phyloP scores from a whole-genome alignment of 2,888 invertebrate species.

The Catocala nupta region DNA sequence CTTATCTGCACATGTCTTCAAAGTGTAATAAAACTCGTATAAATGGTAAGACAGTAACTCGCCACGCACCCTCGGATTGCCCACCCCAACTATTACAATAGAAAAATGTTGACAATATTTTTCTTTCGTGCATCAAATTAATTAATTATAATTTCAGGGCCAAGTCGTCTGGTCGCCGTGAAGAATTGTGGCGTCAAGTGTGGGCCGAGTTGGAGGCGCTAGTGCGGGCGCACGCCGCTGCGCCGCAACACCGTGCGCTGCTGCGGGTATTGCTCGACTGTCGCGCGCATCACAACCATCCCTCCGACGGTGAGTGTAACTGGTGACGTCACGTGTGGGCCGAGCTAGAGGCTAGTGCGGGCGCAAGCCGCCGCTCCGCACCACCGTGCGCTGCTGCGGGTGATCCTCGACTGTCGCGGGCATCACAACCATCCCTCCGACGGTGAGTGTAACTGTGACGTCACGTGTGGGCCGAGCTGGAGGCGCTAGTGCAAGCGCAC shows the following conservation, averaged over 20 bases:
- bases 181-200: constrained; percentile 96
- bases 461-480: constrained; percentile 61
- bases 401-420: constrained; percentile 92
- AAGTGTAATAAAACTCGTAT: too few relatives aligned
- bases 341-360: constrained; percentile 95
- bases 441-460: constrained; percentile 52
- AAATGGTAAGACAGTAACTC: too few relatives aligned
- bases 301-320: constrained; percentile 62
- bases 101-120: too few relatives aligned
- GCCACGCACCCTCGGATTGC: too few relatives aligned
- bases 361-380: constrained; percentile 92
- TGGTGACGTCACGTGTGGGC: constrained; percentile 57
- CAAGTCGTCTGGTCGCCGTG: constrained; percentile 87
- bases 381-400: constrained; percentile 93
- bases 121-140: too few relatives aligned
- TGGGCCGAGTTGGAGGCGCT: constrained; percentile 97
- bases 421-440: constrained; percentile 71
- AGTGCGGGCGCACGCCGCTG: constrained; percentile 92
- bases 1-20: too few relatives aligned
- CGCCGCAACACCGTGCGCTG: constrained; percentile 92
- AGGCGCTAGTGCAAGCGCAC: constrained; percentile 91
- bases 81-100: too few relatives aligned
- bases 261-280: constrained; percentile 94
- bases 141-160: constrained; percentile 56
- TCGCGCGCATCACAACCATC: constrained; percentile 77